Percentiles rank a stretch among this genome's conserved stretches.
Conservation (phyloP, 2,888 invertebrate genomes). For the Cerastis leucographa region DNA sequence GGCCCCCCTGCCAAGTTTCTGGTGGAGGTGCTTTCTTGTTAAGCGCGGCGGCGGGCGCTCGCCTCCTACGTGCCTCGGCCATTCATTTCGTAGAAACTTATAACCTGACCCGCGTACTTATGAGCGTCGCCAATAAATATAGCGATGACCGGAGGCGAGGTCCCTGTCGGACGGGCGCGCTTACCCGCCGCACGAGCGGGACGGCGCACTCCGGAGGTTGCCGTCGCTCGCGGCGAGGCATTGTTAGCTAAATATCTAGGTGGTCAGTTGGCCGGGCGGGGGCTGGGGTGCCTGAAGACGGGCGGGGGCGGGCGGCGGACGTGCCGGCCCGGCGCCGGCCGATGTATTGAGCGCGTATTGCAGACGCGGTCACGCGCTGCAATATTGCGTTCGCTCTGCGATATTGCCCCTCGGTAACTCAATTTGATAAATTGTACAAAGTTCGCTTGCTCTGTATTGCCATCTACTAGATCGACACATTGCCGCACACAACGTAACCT, state of each 20-base stretch:
- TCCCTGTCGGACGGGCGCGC: constrained; percentile 79
- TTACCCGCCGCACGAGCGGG: constrained; percentile 76
- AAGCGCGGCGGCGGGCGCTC: constrained; percentile 84
- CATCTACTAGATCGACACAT: constrained; percentile 81
- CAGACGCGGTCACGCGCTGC: constrained; percentile 91
- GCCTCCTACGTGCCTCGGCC: constrained; percentile 89
- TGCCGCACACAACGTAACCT: constrained; percentile 64
- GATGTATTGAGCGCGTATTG: constrained; percentile 91
- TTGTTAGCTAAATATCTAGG: constrained; percentile 91
- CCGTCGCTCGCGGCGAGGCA: constrained; percentile 85
- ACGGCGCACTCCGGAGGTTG: constrained; percentile 77
- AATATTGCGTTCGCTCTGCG: constrained; percentile 90
- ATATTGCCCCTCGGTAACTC: constrained; percentile 90
- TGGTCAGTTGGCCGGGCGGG: constrained; percentile 88
- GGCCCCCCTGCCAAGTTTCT: constrained; percentile 83
- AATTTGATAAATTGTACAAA: constrained; percentile 90
- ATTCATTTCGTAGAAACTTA: constrained; percentile 90
- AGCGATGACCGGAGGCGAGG: constrained; percentile 89
- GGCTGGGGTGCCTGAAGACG: constrained; percentile 80
- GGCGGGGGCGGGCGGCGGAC: constrained; percentile 84
- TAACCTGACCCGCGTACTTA: constrained; percentile 91
- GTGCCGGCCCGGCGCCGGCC: constrained; percentile 89
- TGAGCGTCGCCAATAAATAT: constrained; percentile 91
- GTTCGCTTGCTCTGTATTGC: constrained; percentile 85
- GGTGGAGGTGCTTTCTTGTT: constrained; percentile 89